Conservation (phyloP, 37 sponge, comb jelly and placozoan species). For the Crambe crambe region DNA sequence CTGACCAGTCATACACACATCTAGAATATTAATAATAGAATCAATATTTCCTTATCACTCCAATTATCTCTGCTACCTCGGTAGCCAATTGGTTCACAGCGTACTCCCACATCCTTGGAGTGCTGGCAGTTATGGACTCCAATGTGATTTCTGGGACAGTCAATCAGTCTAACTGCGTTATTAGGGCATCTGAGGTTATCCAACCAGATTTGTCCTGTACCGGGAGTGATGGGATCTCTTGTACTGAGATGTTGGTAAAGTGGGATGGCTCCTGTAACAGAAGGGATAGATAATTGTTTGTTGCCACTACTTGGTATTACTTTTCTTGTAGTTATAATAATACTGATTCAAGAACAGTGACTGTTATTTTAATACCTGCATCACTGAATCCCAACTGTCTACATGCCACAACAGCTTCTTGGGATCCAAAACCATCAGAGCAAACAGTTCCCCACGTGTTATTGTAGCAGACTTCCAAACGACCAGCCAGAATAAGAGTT, state of each 20-base stretch:
- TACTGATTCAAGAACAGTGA: no score
- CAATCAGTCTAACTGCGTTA: background rate
- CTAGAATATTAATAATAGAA: background rate
- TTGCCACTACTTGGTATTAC: no score
- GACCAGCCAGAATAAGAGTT: background rate
- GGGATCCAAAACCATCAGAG: background rate
- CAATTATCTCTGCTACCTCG: no score
- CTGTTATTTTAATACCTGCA: no score
- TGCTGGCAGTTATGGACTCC: conserved; percentile 4
- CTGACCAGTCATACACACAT: background rate
- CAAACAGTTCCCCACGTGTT: background rate
- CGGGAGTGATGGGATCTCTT: background rate
- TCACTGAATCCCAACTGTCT: background rate
- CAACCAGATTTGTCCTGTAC: conserved; percentile 7
- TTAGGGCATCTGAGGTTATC: conserved; percentile 12
- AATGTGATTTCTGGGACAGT: conserved; percentile 5
- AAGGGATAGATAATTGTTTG: no score
- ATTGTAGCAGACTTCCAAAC: background rate
- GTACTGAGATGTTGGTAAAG: background rate
- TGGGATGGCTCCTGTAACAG: background rate
- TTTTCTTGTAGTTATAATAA: no score
- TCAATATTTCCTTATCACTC: no score
- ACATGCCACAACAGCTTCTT: background rate
- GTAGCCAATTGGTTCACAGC: conserved; percentile 2
- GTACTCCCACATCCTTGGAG: background rate